These are phyloP conservation scores for Lomographa bimaculata DNA, from an alignment of 2,888 invertebrate species.

Conservation along the genomic window DNA sequence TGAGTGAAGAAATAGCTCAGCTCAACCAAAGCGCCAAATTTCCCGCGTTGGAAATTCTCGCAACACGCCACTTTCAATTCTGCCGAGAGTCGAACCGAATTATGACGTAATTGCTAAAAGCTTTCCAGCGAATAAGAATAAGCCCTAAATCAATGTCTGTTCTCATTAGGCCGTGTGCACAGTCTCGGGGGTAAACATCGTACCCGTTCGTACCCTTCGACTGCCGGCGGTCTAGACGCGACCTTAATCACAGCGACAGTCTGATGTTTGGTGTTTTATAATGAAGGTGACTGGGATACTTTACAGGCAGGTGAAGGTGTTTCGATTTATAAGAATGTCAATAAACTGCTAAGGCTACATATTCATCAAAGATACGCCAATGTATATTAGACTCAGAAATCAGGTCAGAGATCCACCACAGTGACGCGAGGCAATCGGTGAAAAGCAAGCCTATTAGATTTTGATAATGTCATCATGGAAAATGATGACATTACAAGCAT, in stretches of 20 bases:
- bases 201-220: conserved; percentile 53
- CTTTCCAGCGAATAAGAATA: conserved; percentile 42
- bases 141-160: conserved; percentile 55
- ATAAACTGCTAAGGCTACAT: no score
- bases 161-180: conserved; percentile 50
- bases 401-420: no score
- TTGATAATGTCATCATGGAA: no score
- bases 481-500: no score
- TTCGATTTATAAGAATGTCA: no score
- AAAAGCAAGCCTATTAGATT: no score
- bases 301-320: background rate
- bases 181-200: conserved; percentile 48
- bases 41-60: conserved; percentile 17
- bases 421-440: no score
- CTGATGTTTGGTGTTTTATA: conserved; percentile 8
- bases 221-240: conserved; percentile 52
- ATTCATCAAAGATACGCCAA: no score
- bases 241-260: conserved; percentile 44
- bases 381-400: no score
- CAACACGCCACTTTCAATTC: conserved; percentile 36
- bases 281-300: no score
- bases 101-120: conserved; percentile 58
- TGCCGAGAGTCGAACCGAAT: conserved; percentile 41
- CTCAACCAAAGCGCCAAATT: conserved; percentile 12
- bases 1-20: conserved; percentile 2